Evolutionary conservation across 92 coral and sea anemone genomes (phyloP), one percentile per base, ranked within the genome.

Genomic region (Paramuricea clavata): DNA sequence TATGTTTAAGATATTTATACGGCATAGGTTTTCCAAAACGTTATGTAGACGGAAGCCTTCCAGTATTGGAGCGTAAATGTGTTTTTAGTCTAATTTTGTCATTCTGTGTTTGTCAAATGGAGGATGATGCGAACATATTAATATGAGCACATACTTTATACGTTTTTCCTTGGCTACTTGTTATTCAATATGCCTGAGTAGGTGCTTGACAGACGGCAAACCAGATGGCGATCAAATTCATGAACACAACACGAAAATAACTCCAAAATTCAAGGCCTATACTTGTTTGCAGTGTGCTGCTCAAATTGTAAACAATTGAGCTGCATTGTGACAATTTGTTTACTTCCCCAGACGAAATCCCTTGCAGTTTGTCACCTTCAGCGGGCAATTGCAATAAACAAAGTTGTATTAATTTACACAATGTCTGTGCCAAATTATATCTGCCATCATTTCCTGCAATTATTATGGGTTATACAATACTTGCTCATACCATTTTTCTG

Each of bases 171-270:
- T 65, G 30, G n/a, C 12, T 1, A 19, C 0, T 65, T 28, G 72
- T 65, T 19, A 65, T 65, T 65, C 72, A 65, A 65, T 65, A 65
- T 16, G 72, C 72, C 32, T 31, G 62, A 54, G 72, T 31, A 13
- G 39, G 36, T 7, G 41, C 72, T 28, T 65, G 62, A 65, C 72
- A 65, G 72, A 65, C 72, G 41, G 22, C 72, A 65, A 21, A 31
- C 39, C 72, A 65, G 39, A 65, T 65, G 72, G 72, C 72, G 2
- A 28, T 65, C 41, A 22, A 60, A 60, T 60, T 60, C 21, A 22
- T n/a, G 30, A 21, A 60, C 68, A 22, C 33, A 8, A 30, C 28
- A 60, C 28, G 22, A 15, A 65, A 65, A 65, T n/a, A 28, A 30
- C 31, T 57, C 17, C 15, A 26, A 15, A 28, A 27, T 62, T 31